Conservation (phyloP, 2,888 invertebrate genomes). For the Nudaria mundana region DNA sequence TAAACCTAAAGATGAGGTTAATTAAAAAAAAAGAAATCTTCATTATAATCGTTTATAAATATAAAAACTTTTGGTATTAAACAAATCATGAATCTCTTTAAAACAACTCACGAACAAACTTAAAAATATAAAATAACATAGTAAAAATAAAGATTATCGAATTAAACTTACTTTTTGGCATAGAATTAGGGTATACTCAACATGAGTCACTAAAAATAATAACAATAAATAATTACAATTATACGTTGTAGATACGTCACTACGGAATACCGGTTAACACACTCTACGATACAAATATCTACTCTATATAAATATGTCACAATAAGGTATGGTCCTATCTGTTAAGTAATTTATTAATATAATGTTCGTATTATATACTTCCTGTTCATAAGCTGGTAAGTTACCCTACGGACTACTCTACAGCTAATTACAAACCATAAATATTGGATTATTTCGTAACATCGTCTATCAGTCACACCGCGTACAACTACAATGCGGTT, state of each 20-base stretch:
- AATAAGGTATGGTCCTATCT: slow-evolving; percentile 45
- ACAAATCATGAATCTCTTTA: no score
- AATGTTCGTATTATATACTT: slow-evolving; percentile 56
- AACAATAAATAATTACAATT: slow-evolving; percentile 20
- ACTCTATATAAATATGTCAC: no score
- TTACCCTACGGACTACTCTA: slow-evolving; percentile 54
- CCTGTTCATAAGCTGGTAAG: slow-evolving; percentile 65
- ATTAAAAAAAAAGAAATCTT: no score
- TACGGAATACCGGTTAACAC: slow-evolving; percentile 42
- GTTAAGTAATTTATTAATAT: slow-evolving; percentile 62
- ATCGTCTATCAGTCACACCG: slow-evolving; percentile 75
- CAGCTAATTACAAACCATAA: slow-evolving; percentile 66
- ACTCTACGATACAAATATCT: slow-evolving; percentile 45
- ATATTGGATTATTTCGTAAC: slow-evolving; percentile 74
- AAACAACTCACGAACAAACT: no score
- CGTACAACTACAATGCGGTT: slow-evolving; percentile 70
- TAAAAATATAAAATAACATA: slow-evolving; percentile 19
- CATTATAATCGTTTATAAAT: slow-evolving; percentile 34
- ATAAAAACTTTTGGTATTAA: slow-evolving; percentile 20
- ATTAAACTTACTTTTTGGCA: slow-evolving; percentile 20
- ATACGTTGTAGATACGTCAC: slow-evolving; percentile 25
- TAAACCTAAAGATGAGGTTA: no score
- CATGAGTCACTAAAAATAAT: no score
- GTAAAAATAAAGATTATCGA: slow-evolving; percentile 6
- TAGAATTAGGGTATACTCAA: no score